These are phyloP conservation scores for Bovichtus diacanthus DNA, from an alignment of 2,797 vertebrate species.

Conservation along the genomic window DNA sequence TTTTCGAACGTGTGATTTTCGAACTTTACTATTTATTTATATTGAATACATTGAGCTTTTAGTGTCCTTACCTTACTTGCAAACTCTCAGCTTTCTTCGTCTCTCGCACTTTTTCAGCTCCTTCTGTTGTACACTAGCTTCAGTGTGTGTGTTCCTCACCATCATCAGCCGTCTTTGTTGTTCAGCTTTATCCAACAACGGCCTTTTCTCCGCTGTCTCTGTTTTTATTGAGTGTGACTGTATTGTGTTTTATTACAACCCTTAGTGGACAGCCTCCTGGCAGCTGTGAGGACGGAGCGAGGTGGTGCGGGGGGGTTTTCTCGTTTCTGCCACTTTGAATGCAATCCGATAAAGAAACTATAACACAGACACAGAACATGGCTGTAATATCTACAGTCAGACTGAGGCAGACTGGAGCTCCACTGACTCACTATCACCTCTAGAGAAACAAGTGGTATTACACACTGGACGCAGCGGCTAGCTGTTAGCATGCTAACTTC, in stretches of 20 bases:
- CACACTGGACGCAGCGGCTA: no score
- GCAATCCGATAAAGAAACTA: no score
- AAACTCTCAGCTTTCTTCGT: neutral
- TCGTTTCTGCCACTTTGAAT: no score
- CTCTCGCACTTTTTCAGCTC: neutral
- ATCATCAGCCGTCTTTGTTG: conserved; percentile 7
- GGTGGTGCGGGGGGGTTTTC: no score
- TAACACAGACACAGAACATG: no score
- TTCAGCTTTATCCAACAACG: neutral
- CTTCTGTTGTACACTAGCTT: neutral
- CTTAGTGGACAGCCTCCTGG: no score
- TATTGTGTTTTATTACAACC: conserved; percentile 7
- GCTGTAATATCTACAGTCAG: no score
- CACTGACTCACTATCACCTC: no score
- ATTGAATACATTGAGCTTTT: neutral
- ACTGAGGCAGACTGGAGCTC: no score
- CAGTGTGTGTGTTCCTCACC: neutral
- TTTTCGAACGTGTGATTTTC: neutral
- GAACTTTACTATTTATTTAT: neutral
- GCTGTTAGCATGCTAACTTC: no score
- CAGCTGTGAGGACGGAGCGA: no score
- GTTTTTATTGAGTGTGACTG: conserved; percentile 10
- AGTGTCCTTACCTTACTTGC: neutral
- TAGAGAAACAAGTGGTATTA: no score
- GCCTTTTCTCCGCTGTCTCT: neutral